phyloP scores from a whole-genome alignment of 2,113 vertebrate species.

The Neolamprologus tretocephalus region DNA sequence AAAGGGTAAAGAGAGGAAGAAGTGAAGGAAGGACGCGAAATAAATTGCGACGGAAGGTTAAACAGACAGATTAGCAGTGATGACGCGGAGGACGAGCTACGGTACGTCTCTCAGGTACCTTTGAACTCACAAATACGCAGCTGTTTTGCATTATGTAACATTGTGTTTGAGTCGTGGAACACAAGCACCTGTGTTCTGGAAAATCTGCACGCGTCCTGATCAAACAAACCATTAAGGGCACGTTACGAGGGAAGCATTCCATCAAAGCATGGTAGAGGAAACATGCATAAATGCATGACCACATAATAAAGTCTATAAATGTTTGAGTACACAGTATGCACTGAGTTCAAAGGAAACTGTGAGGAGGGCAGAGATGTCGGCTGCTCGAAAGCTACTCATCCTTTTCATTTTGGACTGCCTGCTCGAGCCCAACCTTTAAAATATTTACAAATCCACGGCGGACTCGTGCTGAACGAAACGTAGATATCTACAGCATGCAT shows the following conservation, averaged over 20 bases:
- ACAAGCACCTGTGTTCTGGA: slow-evolving; percentile 24
- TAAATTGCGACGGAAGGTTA: not conserved
- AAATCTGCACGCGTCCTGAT: slow-evolving; percentile 4
- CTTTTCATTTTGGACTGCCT: not conserved
- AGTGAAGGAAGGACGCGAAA: not conserved
- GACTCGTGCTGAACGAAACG: slow-evolving; percentile 17
- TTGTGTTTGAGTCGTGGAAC: not conserved
- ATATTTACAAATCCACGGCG: slow-evolving; percentile 34
- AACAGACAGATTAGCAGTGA: not conserved
- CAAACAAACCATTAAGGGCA: not conserved
- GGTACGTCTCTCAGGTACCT: not conserved
- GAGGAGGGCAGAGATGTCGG: not conserved
- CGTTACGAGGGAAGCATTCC: not conserved
- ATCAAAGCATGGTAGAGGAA: not conserved
- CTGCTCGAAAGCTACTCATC: not conserved
- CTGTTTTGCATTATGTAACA: not conserved
- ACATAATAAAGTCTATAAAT: slow-evolving; percentile 51
- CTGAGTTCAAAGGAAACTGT: not conserved
- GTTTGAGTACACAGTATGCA: slow-evolving; percentile 34
- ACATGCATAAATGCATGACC: slow-evolving; percentile 54
- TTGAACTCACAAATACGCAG: not conserved
- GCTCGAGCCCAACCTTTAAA: slow-evolving; percentile 30
- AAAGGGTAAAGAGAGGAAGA: not conserved
- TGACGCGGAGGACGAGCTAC: not conserved
- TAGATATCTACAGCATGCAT: not conserved